Evolutionary conservation across 2,113 vertebrate species (phyloP), one percentile per base, ranked within the genome.

Genomic region (Thomomys bottae): DNA sequence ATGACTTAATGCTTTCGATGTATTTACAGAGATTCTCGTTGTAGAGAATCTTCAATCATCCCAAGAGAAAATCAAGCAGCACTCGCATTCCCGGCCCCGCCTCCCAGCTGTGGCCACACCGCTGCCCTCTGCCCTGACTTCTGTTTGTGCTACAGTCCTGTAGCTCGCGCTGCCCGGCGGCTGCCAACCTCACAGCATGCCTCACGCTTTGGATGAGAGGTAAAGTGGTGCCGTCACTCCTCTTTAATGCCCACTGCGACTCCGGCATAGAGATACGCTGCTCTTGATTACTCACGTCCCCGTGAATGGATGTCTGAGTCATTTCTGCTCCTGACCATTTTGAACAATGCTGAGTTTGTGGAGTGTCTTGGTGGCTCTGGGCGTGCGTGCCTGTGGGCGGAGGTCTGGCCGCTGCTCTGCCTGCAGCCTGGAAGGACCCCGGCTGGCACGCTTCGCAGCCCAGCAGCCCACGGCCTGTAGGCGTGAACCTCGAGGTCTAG

Each of bases 151-250:
- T 49, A 12, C 9, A 12, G 45, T 49, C 45, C 45, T 49, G 45
- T 12, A 49, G 45, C 45, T 8, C 45, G 45, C 14, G 45, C 24
- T 61, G 66, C 17, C 38, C 23, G 23, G 7, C 21, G 30, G 54
- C 30, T 23, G 6, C 6, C 42, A n/a, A 54, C 49, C 49, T 54
- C 49, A 1, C 49, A 21, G 10, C 20, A 3, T 24, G 24, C 26
- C 12, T 17, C 18, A 45, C 1, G 5, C 0, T 36, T 26, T 34
- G 23, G 14, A 30, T 30, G 24, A 23, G 5, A 3, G 8, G 14
- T 6, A 2, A 1, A 24, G 40, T 0, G 0, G 15, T 6, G 1
- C 32, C n/a, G 4, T 18, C 57, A 1, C 30, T 49, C n/a, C 26
- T 38, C 28, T 34, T 30, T 36, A 49, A 12, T 21, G 26, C 12